Base-by-base conservation (phyloP, 2,113 vertebrate genomes). In the Catharus bicknelli region DNA sequence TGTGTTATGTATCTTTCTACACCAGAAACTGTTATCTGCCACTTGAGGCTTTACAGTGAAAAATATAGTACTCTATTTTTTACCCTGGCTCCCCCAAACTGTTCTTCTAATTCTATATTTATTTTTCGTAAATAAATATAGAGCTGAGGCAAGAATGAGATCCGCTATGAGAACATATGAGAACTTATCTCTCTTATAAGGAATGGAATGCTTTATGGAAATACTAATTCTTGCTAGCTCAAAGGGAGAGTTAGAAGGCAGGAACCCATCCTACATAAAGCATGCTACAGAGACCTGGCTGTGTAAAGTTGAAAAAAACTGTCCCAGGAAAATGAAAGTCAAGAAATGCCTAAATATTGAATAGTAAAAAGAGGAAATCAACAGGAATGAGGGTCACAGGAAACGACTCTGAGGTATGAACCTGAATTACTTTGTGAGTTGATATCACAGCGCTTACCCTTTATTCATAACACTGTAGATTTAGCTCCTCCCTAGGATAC, bases 351-450 rank as follows among this genome's bases (percentile, higher is more conserved):
- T 64, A 40, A 63, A 67, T 25, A 29, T 47, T 38, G 22, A 12
- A 16, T 18, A 80, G 6, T 27, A 21, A 58, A 73, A 82, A 17
- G 20, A 78, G 38, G 26, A 85, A 85, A 20, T 10, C 50, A 57
- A 23, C 3, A 73, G 42, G 19, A 87, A 48, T 26, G 16, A 11
- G 7, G 5, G 10, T 69, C 3, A 6, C 13, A 42, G 22, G 13
- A 27, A 72, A 53, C 30, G 25, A 47, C 19, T 70, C 50, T 29
- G 42, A 79, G 25, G 5, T 10, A 70, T 1, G 1, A 80, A 18
- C 16, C 32, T 66, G 21, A 86, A 79, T 51, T 38, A 45, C 1
- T 0, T 42, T 51, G 25, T n/a, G 30, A 1, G 0, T 27, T 47
- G 29, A 19, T 54, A 36, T 20, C 17, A 14, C 13, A 78, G 34